Base-by-base conservation (phyloP, 2,113 vertebrate genomes). In the Microtus montanus region DNA sequence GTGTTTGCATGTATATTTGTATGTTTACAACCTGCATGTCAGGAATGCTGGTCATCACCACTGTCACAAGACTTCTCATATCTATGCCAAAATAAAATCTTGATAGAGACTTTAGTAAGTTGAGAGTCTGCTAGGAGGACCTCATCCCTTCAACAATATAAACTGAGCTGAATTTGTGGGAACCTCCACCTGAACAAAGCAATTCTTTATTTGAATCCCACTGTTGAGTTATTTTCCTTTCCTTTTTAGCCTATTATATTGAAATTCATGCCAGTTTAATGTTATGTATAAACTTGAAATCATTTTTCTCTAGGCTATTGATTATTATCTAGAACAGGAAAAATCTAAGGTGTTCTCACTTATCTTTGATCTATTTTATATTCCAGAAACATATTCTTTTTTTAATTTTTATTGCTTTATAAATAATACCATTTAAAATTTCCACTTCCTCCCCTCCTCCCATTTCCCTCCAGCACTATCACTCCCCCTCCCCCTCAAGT, bases 281-380 rank as follows among this genome's bases (percentile, higher is more conserved):
- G 7, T 80, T 75, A 93, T 24, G 41, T 11, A 1, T 84, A 85
- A 79, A 68, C 70, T 61, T 77, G 11, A 90, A 73, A 79, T 70
- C 54, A 44, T 38, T 74, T 20, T 79, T 41, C 35, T 38, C 64
- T 71, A 77, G 11, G 14, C 8, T 90, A 90, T 89, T 83, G 87
- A 93, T 64, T 52, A 94, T 92, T 93, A 87, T 58, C 87, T 89
- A 79, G 38, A 93, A 82, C 4, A 78, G 47, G 5, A 44, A 17
- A 89, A 17, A 70, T 38, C 19, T 83, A 44, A 80, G 35, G 30
- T 70, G 49, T 89, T 74, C 47, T 78, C 87, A 89, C 22, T 73
- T 75, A 47, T 38, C 35, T 14, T 85, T 95, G 44, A 91, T 83
- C 47, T 49, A 85, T 92, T 71, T 64, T 47, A 54, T 47, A 12